Evolutionary conservation across 2,888 invertebrate species (phyloP), one percentile per base, ranked within the genome.

Genomic region (Oeneis ivallda): DNA sequence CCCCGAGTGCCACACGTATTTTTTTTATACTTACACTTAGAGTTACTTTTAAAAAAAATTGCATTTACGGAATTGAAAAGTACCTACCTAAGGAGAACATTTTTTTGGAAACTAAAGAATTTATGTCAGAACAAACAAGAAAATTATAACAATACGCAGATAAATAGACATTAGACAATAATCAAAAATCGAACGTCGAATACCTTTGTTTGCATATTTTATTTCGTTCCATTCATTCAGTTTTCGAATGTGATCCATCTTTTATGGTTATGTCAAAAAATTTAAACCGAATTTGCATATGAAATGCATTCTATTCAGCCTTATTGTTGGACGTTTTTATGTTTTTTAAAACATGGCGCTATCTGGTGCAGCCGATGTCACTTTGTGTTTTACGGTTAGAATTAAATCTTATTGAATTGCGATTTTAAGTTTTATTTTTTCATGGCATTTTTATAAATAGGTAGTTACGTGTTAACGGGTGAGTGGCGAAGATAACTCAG

Each of bases 261-360:
- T 85, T 87, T 88, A 85, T 89, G 83, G 84, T 81, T 84, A 81
- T 83, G 89, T 89, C 90, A 89, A 82, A 82, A 81, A 79, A 76
- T 77, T 77, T 76, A 71, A 68, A 70, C 78, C 84, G 79, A 73
- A 78, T 91, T 91, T 90, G 87, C 90, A 91, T 91, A 89, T 88
- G 86, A 91, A 91, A 80, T 74, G 80, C 71, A 61, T 59, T 71
- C 71, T 71, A 72, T 75, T 75, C 74, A 70, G 66, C 71, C 69
- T 70, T 69, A 75, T 75, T 79, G 79, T 80, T 75, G 69, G 74
- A 70, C 76, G 76, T 82, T 80, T 76, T 79, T 75, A 77, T 78
- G 75, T 79, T 75, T 81, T 74, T 76, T 76, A 73, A 72, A 68
- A 68, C 68, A 63, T 64, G 54, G 56, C 56, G 66, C 66, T 64